Evolutionary conservation across 2,113 vertebrate species (phyloP), one percentile per base, ranked within the genome.

Genomic region (Cyanoderma ruficeps): DNA sequence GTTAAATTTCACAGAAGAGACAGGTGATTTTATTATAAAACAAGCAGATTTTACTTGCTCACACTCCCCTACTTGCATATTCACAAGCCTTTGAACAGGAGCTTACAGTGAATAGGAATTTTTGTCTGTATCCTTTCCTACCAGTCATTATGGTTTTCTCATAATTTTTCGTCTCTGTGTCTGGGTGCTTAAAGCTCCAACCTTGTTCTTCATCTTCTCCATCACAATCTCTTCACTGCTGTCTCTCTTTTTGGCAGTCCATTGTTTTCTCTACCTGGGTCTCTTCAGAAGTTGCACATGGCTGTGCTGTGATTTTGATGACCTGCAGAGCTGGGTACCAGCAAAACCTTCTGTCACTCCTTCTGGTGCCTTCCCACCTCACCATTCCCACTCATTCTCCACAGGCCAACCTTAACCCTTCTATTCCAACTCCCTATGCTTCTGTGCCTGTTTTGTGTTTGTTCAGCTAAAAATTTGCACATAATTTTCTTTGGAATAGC

Each of bases 281-380:
- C 16, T 88, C 30, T 70, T 90, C 71, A 57, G 55, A 94, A 92
- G 42, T 23, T 85, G 79, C 72, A 37, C 37, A 14, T 63, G 76
- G 76, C 35, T 83, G 39, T 81, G 68, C 89, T 81, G 52, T 87
- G 59, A 93, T 87, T 86, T 92, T 47, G 60, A 52, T 87, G 79
- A 81, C 89, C 83, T 63, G 56, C 80, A 44, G 60, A 93, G 60
- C 44, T 64, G 56, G 13, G 60, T 88, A 85, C 35, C 86, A 92
- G 64, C 35, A 86, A 86, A 96, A 90, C 76, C 89, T 97, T 97
- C 92, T 94, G 89, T 81, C 10, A 0, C 35, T 92, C 86, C 89
- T 95, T 95, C 93, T 92, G 86, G 64, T 89, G 83, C 44, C 94
- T 93, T 91, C 61, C 35, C 42, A 87, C 55, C 77, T 89, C 61